Conservation (phyloP, 2,888 invertebrate species). For the Tenthredo distinguenda region DNA sequence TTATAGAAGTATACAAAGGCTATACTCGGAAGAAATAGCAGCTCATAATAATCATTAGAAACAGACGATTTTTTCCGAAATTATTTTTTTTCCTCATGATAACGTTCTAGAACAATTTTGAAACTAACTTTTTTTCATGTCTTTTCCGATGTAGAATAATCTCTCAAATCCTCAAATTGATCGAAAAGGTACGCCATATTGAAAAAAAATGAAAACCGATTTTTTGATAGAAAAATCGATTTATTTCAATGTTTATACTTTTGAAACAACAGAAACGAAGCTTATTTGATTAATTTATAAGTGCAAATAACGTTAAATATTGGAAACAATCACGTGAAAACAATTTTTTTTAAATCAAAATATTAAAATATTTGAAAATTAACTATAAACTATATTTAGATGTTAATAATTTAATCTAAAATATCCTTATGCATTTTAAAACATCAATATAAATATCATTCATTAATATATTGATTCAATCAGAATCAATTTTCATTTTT, state of each 20-base stretch:
- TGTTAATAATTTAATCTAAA: no score
- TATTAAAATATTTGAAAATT: not conserved
- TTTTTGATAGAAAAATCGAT: no score
- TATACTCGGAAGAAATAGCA: not conserved
- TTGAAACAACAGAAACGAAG: no score
- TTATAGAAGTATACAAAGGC: not conserved
- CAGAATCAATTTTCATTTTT: no score
- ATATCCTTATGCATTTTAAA: no score
- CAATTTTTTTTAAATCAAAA: not conserved
- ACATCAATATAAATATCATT: no score
- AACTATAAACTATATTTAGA: no score
- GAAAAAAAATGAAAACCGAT: not conserved
- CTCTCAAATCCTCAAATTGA: not conserved
- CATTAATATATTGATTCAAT: no score
- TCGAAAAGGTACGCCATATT: constrained; percentile 12
- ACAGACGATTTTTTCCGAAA: constrained; percentile 5
- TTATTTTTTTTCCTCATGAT: not conserved
- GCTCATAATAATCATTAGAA: not conserved
- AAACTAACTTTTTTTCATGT: not conserved
- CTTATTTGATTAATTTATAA: no score
- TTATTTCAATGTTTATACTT: no score
- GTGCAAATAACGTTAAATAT: no score
- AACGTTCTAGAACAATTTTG: not conserved
- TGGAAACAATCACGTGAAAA: no score
- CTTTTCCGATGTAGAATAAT: constrained; percentile 11